Conservation (phyloP, 2,113 vertebrate species). For the Pyxicephalus adspersus region DNA sequence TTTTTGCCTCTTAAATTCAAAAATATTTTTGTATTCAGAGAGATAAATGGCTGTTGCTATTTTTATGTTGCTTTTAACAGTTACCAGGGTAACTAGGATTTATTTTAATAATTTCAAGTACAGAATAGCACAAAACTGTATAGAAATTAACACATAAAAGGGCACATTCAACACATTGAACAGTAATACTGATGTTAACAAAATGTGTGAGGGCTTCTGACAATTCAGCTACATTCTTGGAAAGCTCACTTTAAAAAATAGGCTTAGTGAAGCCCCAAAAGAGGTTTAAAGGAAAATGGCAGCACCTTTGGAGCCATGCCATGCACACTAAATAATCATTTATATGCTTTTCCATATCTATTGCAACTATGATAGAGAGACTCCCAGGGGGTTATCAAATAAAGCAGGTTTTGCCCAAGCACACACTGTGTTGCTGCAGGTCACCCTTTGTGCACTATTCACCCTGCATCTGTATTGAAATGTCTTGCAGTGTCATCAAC, state of each 20-base stretch:
- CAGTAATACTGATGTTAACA: not conserved
- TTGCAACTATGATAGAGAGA: not conserved
- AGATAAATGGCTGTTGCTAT: no score
- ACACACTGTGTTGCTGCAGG: not conserved
- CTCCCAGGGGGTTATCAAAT: not conserved
- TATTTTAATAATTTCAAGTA: no score
- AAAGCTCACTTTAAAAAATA: not conserved
- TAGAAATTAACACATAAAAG: not conserved
- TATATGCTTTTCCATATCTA: not conserved
- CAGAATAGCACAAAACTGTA: not conserved
- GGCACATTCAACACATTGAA: not conserved
- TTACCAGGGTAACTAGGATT: no score
- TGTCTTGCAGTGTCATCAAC: constrained; percentile 4
- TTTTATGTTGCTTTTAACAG: no score
- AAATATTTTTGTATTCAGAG: no score
- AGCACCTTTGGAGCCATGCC: not conserved
- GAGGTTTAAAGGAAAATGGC: not conserved
- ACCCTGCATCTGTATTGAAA: not conserved
- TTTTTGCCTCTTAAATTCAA: no score
- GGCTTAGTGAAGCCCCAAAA: not conserved
- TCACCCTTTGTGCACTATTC: constrained; percentile 14
- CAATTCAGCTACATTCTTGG: not conserved
- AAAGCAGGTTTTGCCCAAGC: constrained; percentile 10
- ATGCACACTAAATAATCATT: not conserved
- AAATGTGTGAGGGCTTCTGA: not conserved